A percentile compares a stretch with the other conserved stretches of the same genome.
Evolutionary conservation across 2,797 vertebrate species (phyloP).

Genomic region (Bovichtus diacanthus): DNA sequence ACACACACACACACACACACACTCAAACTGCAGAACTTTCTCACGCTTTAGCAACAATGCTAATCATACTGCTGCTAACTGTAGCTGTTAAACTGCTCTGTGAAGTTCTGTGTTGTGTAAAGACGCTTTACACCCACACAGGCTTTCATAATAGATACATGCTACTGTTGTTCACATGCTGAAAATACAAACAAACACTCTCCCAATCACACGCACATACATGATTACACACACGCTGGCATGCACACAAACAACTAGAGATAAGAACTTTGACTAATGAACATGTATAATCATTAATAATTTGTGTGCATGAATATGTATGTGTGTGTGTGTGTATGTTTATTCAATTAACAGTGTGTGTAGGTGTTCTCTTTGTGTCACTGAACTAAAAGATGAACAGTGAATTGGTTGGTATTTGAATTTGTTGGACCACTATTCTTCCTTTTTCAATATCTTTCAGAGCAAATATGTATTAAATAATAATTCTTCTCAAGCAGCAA

Average conservation of each 20-base stretch:
- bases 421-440: background rate
- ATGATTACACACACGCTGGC: too few relatives aligned
- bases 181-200: constrained; percentile 22
- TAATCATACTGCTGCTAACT: constrained; percentile 30
- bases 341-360: background rate
- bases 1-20: constrained; percentile 19
- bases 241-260: too few relatives aligned
- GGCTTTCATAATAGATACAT: constrained; percentile 23
- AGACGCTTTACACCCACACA: constrained; percentile 26
- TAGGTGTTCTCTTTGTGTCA: background rate
- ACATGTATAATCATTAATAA: background rate
- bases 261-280: too few relatives aligned
- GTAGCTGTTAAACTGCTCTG: constrained; percentile 3
- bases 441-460: background rate
- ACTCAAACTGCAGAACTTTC: constrained; percentile 22
- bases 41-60: constrained; percentile 49
- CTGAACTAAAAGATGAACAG: background rate
- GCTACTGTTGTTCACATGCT: constrained; percentile 10
- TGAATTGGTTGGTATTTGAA: background rate
- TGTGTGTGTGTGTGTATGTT: background rate
- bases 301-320: background rate
- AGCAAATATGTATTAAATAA: background rate
- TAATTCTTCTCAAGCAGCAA: background rate
- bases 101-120: constrained; percentile 8
- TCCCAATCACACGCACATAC: background rate